A percentile compares a stretch with the other conserved stretches of the same genome.
Conservation (phyloP, 2,888 invertebrate genomes). For the Tubiluchus corallicola region DNA sequence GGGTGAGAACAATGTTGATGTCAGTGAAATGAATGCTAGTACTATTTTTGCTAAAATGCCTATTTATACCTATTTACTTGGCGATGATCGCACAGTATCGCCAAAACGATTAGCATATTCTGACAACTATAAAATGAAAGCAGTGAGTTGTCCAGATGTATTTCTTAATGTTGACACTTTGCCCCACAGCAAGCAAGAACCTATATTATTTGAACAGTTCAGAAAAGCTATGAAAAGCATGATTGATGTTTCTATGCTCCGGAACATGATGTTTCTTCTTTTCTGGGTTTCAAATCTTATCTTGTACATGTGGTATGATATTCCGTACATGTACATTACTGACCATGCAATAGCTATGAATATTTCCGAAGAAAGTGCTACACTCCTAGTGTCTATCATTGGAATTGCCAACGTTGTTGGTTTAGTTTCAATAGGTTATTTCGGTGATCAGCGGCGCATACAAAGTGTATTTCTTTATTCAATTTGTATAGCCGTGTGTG, state of each 20-base stretch:
- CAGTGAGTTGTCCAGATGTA: slow-evolving; percentile 77
- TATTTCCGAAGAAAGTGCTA: slow-evolving; percentile 45
- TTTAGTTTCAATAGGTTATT: slow-evolving; percentile 8
- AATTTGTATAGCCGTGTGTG: background rate
- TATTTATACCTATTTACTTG: too few species aligned
- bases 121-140: slow-evolving; percentile 50
- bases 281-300: slow-evolving; percentile 68
- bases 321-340: slow-evolving; percentile 80
- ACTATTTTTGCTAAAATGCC: too few species aligned
- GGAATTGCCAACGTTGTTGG: slow-evolving; percentile 78
- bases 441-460: background rate
- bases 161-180: too few species aligned
- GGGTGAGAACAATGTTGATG: too few species aligned
- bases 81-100: too few species aligned
- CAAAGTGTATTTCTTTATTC: background rate
- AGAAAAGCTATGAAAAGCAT: slow-evolving; percentile 37
- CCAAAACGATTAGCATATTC: background rate
- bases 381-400: slow-evolving; percentile 61
- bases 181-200: background rate
- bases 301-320: slow-evolving; percentile 72
- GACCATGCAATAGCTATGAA: slow-evolving; percentile 55
- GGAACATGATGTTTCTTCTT: slow-evolving; percentile 53
- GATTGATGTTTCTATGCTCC: slow-evolving; percentile 59
- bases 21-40: background rate
- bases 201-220: background rate